Base-by-base conservation (phyloP, 2,113 vertebrate genomes). In the Pungitius pungitius region DNA sequence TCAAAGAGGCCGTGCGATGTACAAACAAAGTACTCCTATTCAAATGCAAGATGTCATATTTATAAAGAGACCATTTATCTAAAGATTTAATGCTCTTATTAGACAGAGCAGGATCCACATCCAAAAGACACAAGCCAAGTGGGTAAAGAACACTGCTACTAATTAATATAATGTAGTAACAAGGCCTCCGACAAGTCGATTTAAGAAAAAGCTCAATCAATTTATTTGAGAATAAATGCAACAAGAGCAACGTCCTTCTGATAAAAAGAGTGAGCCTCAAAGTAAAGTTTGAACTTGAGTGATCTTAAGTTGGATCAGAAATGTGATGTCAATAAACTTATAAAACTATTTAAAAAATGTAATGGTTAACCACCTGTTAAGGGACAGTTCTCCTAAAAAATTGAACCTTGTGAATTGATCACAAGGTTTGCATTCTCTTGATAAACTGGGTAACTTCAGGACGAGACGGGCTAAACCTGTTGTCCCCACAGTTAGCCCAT, bases 401-500 rank as follows among this genome's bases (percentile, higher is more conserved):
- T 54, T 54, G 12, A 22, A 26, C 24, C 11, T 54, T 24, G 9
- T 24, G 49, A 54, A 54, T 22, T 54, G 12, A 10, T 54, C 51
- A 54, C 22, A 54, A 2, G 1, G 10, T 52, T 10, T 24, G n/a
- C 6, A 40, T 40, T 40, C 2, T 40, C 39, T 40, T 18, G 49
- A 24, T 52, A 24, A 24, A 49, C 47, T n/a, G 8, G 47, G 20
- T 27, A 30, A 49, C 75, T n/a, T 68, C 20, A 79, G 27, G 11
- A 52, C 69, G 20, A 57, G 56, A 69, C 2, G 8, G 39, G 14
- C 8, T 35, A 13, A 76, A 60, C 84, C 87, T 85, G 80, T 58
- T 27, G 1, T 63, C 72, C 73, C 82, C 26, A 73, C 20, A 26
- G 37, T 68, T 66, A 69, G 60, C 71, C 27, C 83, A 70, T 75